Percentiles rank a stretch among this genome's conserved stretches.
Conservation (phyloP, 2,113 vertebrate genomes). For the Neogale vison region DNA sequence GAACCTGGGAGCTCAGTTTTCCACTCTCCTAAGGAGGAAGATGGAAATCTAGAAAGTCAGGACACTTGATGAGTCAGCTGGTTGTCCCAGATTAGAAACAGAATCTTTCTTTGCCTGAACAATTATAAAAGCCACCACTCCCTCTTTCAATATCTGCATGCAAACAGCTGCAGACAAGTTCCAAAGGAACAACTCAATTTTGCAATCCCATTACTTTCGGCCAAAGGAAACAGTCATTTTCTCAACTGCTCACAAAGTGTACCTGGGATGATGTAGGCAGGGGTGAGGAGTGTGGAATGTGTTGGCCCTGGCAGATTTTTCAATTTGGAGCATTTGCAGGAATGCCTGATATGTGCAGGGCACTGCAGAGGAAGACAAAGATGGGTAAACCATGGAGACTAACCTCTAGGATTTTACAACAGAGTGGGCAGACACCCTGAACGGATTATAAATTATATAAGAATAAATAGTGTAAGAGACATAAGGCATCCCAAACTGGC, state of each 20-base stretch:
- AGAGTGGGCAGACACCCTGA: not conserved
- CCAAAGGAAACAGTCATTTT: constrained; percentile 51
- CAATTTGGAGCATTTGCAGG: not conserved
- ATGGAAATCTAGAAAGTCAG: constrained; percentile 65
- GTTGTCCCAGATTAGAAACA: constrained; percentile 69
- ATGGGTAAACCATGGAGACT: not conserved
- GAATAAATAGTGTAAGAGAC: not conserved
- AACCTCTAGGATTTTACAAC: not conserved
- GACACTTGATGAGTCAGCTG: constrained; percentile 71
- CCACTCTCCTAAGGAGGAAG: constrained; percentile 37
- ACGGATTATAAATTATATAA: not conserved
- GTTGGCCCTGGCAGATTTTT: not conserved
- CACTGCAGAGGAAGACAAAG: not conserved
- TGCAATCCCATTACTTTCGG: constrained; percentile 21
- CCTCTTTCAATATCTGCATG: constrained; percentile 43
- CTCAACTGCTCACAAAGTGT: constrained; percentile 23
- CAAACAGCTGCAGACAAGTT: constrained; percentile 55
- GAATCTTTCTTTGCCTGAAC: constrained; percentile 65
- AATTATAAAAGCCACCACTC: constrained; percentile 60
- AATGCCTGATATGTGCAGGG: not conserved
- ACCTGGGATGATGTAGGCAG: not conserved
- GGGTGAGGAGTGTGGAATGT: not conserved
- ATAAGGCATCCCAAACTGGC: not conserved
- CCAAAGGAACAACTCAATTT: constrained; percentile 28
- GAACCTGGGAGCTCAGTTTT: constrained; percentile 47